Evolutionary conservation across 2,888 invertebrate genomes (phyloP).

Genomic region (Dendrolimus houi): DNA sequence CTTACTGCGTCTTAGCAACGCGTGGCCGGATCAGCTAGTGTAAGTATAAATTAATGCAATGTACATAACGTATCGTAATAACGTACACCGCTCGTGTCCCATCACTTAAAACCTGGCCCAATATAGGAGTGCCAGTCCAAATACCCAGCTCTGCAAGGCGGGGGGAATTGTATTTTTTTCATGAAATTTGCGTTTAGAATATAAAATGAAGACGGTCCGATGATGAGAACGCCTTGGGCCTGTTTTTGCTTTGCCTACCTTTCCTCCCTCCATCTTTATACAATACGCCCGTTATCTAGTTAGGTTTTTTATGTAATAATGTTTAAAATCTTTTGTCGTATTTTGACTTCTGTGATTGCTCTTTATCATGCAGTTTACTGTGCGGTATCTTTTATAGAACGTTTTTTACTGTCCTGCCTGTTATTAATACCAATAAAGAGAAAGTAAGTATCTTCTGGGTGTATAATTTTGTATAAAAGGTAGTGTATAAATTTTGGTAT

Average conservation of each 20-base stretch:
- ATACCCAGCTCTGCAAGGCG: conserved; percentile 16
- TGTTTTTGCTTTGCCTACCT: conserved; percentile 2
- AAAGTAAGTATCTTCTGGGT: too few relatives aligned
- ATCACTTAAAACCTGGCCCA: conserved; percentile 7
- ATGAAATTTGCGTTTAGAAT: conserved; percentile 49
- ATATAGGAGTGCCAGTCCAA: conserved; percentile 24
- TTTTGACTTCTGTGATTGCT: background rate
- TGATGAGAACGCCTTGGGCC: conserved; percentile 16
- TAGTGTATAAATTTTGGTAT: too few relatives aligned
- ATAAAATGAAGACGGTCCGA: conserved; percentile 32
- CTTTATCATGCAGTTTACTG: background rate
- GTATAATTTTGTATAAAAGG: too few relatives aligned
- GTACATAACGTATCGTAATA: background rate
- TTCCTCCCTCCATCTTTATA: conserved; percentile 3
- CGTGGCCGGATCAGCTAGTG: too few relatives aligned
- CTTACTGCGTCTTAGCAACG: too few relatives aligned
- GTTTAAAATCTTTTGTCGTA: background rate
- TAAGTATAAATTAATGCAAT: background rate
- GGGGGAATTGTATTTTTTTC: conserved; percentile 44
- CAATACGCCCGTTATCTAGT: conserved; percentile 1
- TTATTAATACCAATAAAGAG: too few relatives aligned
- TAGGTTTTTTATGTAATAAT: background rate
- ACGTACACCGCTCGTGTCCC: conserved; percentile 3
- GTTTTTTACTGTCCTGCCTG: too few relatives aligned
- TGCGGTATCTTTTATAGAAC: too few relatives aligned